Base-by-base conservation (phyloP, 2,797 vertebrate genomes). In the Gymnothorax javanicus region DNA sequence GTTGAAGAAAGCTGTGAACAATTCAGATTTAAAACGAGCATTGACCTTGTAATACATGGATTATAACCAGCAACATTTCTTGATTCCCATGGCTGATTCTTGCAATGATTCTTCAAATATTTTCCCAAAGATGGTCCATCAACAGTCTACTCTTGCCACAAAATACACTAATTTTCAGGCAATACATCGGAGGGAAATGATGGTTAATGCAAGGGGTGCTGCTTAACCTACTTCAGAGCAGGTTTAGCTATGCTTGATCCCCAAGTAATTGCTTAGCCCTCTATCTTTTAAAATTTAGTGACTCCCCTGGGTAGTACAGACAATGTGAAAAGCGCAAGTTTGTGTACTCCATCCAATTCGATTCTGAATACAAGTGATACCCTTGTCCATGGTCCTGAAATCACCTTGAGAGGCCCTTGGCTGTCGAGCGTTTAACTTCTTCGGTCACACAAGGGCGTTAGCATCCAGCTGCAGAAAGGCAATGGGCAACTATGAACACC, bases 301-400 rank as follows among this genome's bases (percentile, higher is more conserved):
- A 43, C 33, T 43, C 33, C 33, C 33, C 33, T 67, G 9, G 15
- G 50, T 1, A 58, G 86, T 82, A 7, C 85, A 88, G 82, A 82
- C n/a, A 17, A 75, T 33, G 27, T 75, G 27, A 75, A 75, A 75
- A 43, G 71, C 56, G 50, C 17, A 81, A 52, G 54, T 20, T 8
- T 81, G 20, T 77, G 23, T 54, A 81, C 23, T 54, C 7, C 56
- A 17, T 54, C 8, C 77, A 56, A 81, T 13, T 56, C 6, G n/a
- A 56, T 81, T 81, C 77, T 54, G 50, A 54, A 56, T 20, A 20
- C 23, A 54, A 56, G 17, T 52, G n/a, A 82, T 79, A 77, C 52
- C 75, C 83, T 67, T 58, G 12, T 86, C 87, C 84, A 1, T 84
- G 77, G 85, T 84, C 54, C 82, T 87, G 90, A 88, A 92, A 92